Percentiles rank a stretch among this genome's conserved stretches.
Conservation (phyloP, 2,113 vertebrate species). For the Scytalopus superciliaris region DNA sequence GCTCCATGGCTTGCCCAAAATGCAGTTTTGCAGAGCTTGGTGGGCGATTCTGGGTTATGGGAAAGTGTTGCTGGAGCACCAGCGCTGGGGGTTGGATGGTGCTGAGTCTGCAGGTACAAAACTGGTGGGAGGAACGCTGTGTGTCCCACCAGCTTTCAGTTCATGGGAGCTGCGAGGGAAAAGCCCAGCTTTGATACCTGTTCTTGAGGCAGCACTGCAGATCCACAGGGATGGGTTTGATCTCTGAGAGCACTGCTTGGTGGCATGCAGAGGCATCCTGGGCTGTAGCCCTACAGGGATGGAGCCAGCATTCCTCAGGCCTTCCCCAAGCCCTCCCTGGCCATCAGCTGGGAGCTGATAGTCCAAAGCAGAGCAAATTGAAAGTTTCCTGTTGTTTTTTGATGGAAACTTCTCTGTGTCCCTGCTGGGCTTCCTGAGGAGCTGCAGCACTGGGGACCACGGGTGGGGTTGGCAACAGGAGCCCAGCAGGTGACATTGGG, state of each 20-base stretch:
- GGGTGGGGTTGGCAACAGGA: background rate
- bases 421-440: background rate
- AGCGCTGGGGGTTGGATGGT: rapidly evolving
- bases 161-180: background rate
- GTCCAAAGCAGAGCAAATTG: background rate
- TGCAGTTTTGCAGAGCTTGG: background rate
- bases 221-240: background rate
- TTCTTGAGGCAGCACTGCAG: background rate
- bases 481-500: rapidly evolving
- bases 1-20: rapidly evolving
- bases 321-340: background rate
- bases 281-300: background rate
- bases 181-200: background rate
- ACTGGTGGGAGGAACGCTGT: background rate
- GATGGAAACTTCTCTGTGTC: background rate
- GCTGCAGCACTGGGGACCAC: rapidly evolving
- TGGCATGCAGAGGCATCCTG: rapidly evolving
- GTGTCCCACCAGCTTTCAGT: background rate
- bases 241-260: background rate
- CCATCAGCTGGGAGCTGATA: background rate
- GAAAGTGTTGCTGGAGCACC: background rate
- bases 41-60: background rate
- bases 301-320: background rate
- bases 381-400: constrained; percentile 26
- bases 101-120: background rate